Conservation (phyloP, 2,888 invertebrate species). For the Mylabris sibirica region DNA sequence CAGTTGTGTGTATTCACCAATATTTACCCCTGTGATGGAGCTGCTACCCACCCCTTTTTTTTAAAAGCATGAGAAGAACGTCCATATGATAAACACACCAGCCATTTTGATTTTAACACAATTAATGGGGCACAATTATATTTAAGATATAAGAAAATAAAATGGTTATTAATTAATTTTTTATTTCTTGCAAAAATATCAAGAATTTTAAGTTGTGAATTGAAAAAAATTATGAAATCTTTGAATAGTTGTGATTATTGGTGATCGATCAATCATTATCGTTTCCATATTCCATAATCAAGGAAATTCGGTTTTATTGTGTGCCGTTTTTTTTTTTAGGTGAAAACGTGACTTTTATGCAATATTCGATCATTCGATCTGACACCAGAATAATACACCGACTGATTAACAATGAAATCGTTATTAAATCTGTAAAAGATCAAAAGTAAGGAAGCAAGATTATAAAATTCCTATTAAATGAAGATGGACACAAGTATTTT, state of each 20-base stretch:
- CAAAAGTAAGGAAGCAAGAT: neutral
- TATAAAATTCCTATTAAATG: neutral
- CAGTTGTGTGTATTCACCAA: neutral
- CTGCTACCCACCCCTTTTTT: neutral
- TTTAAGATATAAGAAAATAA: neutral
- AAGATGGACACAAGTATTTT: neutral
- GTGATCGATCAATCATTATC: conserved; percentile 27
- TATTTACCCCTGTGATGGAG: neutral
- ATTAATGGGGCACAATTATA: neutral
- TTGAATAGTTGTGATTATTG: conserved; percentile 3
- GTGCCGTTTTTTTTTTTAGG: conserved; percentile 14
- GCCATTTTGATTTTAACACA: neutral
- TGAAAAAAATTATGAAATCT: too few species aligned
- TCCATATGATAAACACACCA: neutral
- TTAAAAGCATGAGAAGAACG: neutral
- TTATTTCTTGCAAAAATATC: neutral
- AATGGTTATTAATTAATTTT: neutral
- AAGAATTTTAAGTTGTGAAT: too few species aligned
- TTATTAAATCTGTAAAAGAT: neutral
- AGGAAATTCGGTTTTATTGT: conserved; percentile 26
- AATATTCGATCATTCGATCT: conserved; percentile 7
- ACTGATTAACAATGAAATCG: neutral
- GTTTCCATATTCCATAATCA: conserved; percentile 36
- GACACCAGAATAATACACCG: neutral
- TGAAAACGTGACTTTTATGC: neutral